phyloP scores from a whole-genome alignment of 1,140 invertebrate genomes.

The Chelonus insularis region DNA sequence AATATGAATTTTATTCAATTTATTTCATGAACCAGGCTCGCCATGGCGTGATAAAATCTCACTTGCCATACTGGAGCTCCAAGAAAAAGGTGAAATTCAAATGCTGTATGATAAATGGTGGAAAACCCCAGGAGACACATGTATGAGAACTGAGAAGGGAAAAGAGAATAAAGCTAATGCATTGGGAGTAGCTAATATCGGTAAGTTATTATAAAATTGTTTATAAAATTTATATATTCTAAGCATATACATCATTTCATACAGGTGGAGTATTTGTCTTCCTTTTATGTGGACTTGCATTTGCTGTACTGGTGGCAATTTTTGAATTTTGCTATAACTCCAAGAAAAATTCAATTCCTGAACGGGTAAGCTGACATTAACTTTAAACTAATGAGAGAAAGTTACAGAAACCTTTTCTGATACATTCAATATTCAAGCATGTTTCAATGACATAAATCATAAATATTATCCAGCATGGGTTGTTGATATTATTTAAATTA shows the following conservation, averaged over 20 bases:
- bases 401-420: neutral
- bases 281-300: conserved; percentile 73
- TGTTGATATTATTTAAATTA: no score
- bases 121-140: conserved; percentile 70
- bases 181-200: conserved; percentile 87
- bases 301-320: conserved; percentile 76
- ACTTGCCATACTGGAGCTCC: conserved; percentile 74
- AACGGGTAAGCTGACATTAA: conserved; percentile 63
- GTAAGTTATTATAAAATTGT: conserved; percentile 57
- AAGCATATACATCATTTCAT: no score
- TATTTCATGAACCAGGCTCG: conserved; percentile 62
- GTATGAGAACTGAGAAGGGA: conserved; percentile 67
- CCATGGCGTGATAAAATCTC: conserved; percentile 77
- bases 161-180: conserved; percentile 77
- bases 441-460: neutral
- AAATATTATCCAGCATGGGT: no score
- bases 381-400: neutral
- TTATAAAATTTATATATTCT: no score
- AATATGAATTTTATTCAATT: conserved; percentile 6
- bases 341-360: conserved; percentile 68
- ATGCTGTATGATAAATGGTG: conserved; percentile 77
- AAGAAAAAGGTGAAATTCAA: conserved; percentile 74
- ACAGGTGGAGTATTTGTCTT: conserved; percentile 90
- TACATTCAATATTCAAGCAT: no score
- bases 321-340: conserved; percentile 84